Conservation (phyloP, 2,797 vertebrate species). For the Epinephelus malabaricus region DNA sequence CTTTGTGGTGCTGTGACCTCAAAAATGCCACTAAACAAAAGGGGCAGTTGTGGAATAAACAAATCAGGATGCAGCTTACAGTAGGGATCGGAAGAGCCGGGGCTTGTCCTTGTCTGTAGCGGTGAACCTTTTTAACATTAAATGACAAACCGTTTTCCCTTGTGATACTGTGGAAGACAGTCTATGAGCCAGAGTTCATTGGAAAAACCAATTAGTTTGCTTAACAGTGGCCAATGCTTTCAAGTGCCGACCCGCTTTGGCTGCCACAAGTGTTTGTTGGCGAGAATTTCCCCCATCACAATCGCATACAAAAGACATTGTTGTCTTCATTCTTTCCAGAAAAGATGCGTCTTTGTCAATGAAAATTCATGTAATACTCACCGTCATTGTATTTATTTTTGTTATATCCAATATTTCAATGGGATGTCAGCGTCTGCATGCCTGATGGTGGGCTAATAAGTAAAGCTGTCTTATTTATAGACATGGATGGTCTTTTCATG, state of each 20-base stretch:
- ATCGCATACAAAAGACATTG: conserved; percentile 19
- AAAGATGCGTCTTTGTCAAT: conserved; percentile 12
- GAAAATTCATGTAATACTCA: not conserved
- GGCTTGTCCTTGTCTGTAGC: conserved; percentile 37
- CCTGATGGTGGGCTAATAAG: conserved; percentile 60
- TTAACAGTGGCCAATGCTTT: conserved; percentile 56
- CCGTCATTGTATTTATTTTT: conserved; percentile 4
- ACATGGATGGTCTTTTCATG: conserved; percentile 52
- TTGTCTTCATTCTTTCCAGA: conserved; percentile 7
- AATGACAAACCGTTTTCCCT: conserved; percentile 42
- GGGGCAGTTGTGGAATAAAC: conserved; percentile 15
- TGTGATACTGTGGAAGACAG: conserved; percentile 49
- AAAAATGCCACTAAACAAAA: conserved; percentile 23
- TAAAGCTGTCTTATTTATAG: conserved; percentile 79
- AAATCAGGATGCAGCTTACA: conserved; percentile 18
- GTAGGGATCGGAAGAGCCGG: not conserved
- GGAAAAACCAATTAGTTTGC: conserved; percentile 74
- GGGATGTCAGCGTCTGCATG: conserved; percentile 15
- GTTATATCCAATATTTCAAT: conserved; percentile 2
- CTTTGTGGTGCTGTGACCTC: not conserved
- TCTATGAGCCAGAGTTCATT: conserved; percentile 25
- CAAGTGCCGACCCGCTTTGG: conserved; percentile 50
- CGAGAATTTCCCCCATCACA: conserved; percentile 9
- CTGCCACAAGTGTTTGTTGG: conserved; percentile 41
- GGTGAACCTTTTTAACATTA: conserved; percentile 25